These are phyloP conservation scores for Polyodon spathula DNA, from an alignment of 2,113 vertebrate species.

Conservation along the genomic window DNA sequence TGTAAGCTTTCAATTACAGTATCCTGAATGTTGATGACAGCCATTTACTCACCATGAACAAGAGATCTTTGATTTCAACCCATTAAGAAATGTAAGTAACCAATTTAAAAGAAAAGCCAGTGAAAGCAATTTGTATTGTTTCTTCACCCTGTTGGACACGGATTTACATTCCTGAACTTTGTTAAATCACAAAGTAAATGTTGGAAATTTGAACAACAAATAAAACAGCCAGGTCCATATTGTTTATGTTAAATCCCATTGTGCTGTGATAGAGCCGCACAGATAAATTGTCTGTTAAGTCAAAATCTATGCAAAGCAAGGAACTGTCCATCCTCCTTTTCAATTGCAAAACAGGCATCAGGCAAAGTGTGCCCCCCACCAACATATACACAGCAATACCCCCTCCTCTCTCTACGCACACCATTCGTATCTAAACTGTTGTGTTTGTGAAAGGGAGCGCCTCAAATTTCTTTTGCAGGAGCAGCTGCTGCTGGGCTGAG, in stretches of 20 bases:
- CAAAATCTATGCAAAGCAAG: conserved; percentile 47
- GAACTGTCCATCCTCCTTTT: conserved; percentile 52
- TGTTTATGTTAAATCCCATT: not conserved
- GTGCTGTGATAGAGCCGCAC: not conserved
- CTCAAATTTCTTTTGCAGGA: conserved; percentile 80
- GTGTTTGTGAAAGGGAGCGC: conserved; percentile 78
- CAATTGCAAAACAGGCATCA: conserved; percentile 59
- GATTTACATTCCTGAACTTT: conserved; percentile 20
- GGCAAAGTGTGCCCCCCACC: conserved; percentile 55
- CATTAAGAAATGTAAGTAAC: not conserved
- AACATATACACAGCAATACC: conserved; percentile 18
- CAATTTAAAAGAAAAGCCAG: not conserved
- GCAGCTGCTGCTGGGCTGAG: conserved; percentile 78
- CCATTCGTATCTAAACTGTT: conserved; percentile 64
- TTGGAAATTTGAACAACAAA: not conserved
- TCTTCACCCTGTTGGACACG: not conserved
- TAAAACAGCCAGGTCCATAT: not conserved
- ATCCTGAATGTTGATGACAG: not conserved
- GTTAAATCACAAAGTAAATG: conserved; percentile 8
- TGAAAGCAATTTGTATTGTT: not conserved
- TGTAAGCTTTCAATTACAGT: not conserved
- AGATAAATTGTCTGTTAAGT: conserved; percentile 41
- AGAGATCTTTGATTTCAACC: not conserved
- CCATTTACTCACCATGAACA: not conserved
- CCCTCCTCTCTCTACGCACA: conserved; percentile 32